phyloP scores from a whole-genome alignment of 2,797 vertebrate genomes.

The Oreonectes daqikongensis region DNA sequence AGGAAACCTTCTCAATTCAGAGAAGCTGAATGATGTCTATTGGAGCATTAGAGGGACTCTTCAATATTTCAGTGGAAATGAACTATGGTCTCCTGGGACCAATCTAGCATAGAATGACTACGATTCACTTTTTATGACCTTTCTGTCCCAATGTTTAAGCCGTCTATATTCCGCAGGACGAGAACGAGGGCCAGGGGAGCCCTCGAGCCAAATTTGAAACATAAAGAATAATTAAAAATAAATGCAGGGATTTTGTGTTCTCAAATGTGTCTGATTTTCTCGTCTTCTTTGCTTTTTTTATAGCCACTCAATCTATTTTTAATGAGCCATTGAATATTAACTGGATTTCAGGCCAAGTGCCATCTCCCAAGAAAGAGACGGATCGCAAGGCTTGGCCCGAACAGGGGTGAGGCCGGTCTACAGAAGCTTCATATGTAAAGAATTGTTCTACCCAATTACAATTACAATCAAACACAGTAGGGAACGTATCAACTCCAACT shows the following conservation, averaged over 20 bases:
- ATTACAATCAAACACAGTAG: slow-evolving; percentile 79
- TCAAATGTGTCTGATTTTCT: slow-evolving; percentile 68
- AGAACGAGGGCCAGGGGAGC: slow-evolving; percentile 71
- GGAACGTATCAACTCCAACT: slow-evolving; percentile 70
- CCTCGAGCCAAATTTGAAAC: slow-evolving; percentile 61
- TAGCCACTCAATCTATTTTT: slow-evolving; percentile 78
- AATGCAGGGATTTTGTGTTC: slow-evolving; percentile 70
- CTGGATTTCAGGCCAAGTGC: slow-evolving; percentile 76
- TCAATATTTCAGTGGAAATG: slow-evolving; percentile 84
- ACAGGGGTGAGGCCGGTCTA: slow-evolving; percentile 63
- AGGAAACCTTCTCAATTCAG: slow-evolving; percentile 23
- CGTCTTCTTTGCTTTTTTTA: slow-evolving; percentile 61
- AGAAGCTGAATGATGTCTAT: slow-evolving; percentile 56
- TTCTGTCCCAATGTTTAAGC: slow-evolving; percentile 39
- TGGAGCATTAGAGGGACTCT: slow-evolving; percentile 66
- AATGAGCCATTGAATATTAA: slow-evolving; percentile 85
- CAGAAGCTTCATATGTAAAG: slow-evolving; percentile 72
- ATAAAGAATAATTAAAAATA: slow-evolving; percentile 76
- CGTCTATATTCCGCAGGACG: slow-evolving; percentile 41
- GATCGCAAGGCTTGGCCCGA: slow-evolving; percentile 66
- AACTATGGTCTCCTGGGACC: slow-evolving; percentile 75
- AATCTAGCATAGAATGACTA: slow-evolving; percentile 72
- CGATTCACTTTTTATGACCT: slow-evolving; percentile 66
- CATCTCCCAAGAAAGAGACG: slow-evolving; percentile 75
- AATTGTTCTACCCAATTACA: slow-evolving; percentile 80